Evolutionary conservation across 2,113 vertebrate genomes (phyloP).

Genomic region (Motacilla alba): DNA sequence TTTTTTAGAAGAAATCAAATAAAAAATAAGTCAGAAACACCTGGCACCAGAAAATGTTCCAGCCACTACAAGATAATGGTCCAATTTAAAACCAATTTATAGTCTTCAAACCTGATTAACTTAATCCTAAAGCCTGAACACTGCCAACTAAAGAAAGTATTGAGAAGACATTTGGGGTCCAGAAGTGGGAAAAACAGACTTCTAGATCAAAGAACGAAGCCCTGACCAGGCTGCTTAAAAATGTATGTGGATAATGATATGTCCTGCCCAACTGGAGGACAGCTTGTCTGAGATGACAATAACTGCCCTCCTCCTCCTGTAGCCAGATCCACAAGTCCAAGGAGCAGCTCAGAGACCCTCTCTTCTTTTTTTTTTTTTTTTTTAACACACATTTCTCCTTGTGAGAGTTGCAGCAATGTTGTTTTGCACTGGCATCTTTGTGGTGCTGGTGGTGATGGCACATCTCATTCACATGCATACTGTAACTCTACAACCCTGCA

Average conservation of each 20-base stretch:
- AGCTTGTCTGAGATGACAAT: background rate
- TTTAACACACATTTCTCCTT: background rate
- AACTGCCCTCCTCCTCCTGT: background rate
- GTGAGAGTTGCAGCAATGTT: background rate
- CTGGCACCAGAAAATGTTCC: background rate
- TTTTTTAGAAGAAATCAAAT: background rate
- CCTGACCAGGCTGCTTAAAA: background rate
- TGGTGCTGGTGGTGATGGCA: background rate
- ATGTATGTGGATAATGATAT: background rate
- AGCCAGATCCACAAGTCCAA: background rate
- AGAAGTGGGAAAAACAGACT: background rate
- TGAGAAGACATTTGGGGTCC: background rate
- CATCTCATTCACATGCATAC: fast-evolving
- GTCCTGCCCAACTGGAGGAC: background rate
- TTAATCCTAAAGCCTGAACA: background rate
- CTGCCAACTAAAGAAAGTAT: background rate
- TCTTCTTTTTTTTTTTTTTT: background rate
- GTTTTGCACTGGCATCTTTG: background rate
- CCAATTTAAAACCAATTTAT: background rate
- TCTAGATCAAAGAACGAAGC: background rate
- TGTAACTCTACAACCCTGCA: background rate
- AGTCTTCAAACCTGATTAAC: background rate
- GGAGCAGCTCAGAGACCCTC: background rate
- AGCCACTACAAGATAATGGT: background rate
- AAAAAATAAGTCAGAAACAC: background rate